Percentiles rank a stretch among this genome's conserved stretches.
phyloP scores from a whole-genome alignment of 2,888 invertebrate genomes.

The Calameuta idolon region DNA sequence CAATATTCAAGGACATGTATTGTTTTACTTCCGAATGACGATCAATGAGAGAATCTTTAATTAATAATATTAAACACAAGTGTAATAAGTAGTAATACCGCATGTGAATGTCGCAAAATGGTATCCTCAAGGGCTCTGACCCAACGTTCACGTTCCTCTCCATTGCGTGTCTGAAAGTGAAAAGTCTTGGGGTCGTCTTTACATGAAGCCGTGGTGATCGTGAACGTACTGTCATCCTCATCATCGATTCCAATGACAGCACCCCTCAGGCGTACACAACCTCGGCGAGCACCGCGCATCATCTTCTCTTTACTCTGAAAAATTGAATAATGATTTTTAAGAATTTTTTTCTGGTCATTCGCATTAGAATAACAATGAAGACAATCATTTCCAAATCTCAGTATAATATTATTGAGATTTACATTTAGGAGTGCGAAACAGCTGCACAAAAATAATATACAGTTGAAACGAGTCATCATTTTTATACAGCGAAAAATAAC shows the following conservation, averaged over 20 bases:
- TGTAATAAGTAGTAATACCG: conserved; percentile 63
- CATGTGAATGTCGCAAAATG: conserved; percentile 84
- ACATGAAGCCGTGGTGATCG: conserved; percentile 78
- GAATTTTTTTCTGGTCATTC: not conserved
- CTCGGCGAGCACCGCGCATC: conserved; percentile 95
- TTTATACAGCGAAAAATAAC: not conserved
- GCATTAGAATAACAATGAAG: not conserved
- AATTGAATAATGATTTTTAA: not conserved
- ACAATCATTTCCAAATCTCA: not conserved
- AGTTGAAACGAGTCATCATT: not conserved
- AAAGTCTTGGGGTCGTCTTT: conserved; percentile 97
- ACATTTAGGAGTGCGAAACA: not conserved
- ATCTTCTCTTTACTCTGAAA: conserved; percentile 98
- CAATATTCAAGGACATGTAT: not conserved
- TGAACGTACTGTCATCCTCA: conserved; percentile 99
- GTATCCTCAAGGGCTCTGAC: conserved; percentile 95
- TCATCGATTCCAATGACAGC: conserved; percentile 99
- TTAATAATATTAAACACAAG: not conserved
- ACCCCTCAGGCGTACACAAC: conserved; percentile 96
- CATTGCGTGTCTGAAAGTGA: conserved; percentile 98
- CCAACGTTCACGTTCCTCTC: conserved; percentile 96
- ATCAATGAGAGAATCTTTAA: not conserved
- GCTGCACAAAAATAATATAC: not conserved
- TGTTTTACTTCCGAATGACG: not conserved
- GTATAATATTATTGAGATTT: not conserved